Conservation (phyloP, 2,888 invertebrate genomes). For the Ferrisia virgata region DNA sequence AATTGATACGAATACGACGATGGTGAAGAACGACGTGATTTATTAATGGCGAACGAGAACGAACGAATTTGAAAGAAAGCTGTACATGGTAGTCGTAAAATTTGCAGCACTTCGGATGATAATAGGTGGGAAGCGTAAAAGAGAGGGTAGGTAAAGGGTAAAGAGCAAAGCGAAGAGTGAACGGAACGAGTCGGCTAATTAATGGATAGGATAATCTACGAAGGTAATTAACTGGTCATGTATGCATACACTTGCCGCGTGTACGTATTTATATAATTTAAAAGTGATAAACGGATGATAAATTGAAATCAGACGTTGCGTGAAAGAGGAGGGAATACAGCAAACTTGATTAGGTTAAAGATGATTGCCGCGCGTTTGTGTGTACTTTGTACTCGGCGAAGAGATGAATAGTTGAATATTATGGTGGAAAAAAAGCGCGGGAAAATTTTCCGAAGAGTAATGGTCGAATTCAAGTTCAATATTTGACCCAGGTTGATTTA, state of each 20-base stretch:
- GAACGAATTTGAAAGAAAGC: not conserved
- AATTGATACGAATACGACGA: not conserved
- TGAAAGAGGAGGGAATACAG: not conserved
- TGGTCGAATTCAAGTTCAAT: no score
- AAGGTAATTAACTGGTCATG: not conserved
- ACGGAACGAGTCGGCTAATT: not conserved
- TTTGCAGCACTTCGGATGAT: not conserved
- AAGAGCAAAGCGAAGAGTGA: not conserved
- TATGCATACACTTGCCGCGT: not conserved
- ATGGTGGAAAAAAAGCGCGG: no score
- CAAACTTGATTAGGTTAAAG: not conserved
- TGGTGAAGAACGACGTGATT: not conserved
- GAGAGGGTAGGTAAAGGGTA: not conserved
- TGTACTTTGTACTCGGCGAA: no score
- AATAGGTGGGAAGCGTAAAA: not conserved
- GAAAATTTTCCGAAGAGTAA: no score
- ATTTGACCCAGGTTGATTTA: no score
- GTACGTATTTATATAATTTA: not conserved
- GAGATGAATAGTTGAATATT: no score
- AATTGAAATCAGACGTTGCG: not conserved
- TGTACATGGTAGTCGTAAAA: not conserved
- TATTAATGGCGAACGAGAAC: not conserved
- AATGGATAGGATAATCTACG: not conserved
- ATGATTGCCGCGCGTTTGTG: no score
- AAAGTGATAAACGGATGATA: not conserved